Percentiles rank a stretch among this genome's conserved stretches.
These are phyloP conservation scores for Parelbella ahira DNA, from an alignment of 2,888 invertebrate species.

Conservation along the genomic window DNA sequence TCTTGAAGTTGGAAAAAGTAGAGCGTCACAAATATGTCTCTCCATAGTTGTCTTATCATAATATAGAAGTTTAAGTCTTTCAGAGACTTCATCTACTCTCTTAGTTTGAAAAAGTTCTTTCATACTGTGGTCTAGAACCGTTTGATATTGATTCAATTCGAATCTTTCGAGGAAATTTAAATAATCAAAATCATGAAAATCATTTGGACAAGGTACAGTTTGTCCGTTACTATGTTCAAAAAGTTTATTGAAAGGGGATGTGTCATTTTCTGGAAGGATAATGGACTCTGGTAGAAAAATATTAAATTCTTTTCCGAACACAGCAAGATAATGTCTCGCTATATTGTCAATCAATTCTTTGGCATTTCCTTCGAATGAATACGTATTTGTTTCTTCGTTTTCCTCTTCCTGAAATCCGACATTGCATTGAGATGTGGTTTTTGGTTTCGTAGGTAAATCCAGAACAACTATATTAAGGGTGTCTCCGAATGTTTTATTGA, in stretches of 20 bases:
- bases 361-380: slow-evolving; percentile 31
- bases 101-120: slow-evolving; percentile 50
- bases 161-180: slow-evolving; percentile 56
- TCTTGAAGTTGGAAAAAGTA: slow-evolving; percentile 57
- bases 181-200: slow-evolving; percentile 60
- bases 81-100: slow-evolving; percentile 32
- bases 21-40: slow-evolving; percentile 48
- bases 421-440: slow-evolving; percentile 42
- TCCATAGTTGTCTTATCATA: slow-evolving; percentile 70
- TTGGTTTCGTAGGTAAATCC: slow-evolving; percentile 41
- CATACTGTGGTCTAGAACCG: slow-evolving; percentile 52
- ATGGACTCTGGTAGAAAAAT: slow-evolving; percentile 56
- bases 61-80: slow-evolving; percentile 44
- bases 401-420: slow-evolving; percentile 49
- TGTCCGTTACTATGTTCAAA: slow-evolving; percentile 59
- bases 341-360: slow-evolving; percentile 42
- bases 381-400: slow-evolving; percentile 27
- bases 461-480: slow-evolving; percentile 65
- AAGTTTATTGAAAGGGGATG: slow-evolving; percentile 46
- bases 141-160: slow-evolving; percentile 65
- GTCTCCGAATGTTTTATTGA: slow-evolving; percentile 62
- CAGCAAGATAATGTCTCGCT: slow-evolving; percentile 47
- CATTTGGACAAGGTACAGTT: slow-evolving; percentile 43
- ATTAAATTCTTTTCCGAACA: slow-evolving; percentile 53
- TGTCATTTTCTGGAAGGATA: slow-evolving; percentile 40